A percentile compares a stretch with the other conserved stretches of the same genome.
phyloP scores from a whole-genome alignment of 30 jellyfish, hydroid and myxozoan genomes.

The Morbakka virulenta region DNA sequence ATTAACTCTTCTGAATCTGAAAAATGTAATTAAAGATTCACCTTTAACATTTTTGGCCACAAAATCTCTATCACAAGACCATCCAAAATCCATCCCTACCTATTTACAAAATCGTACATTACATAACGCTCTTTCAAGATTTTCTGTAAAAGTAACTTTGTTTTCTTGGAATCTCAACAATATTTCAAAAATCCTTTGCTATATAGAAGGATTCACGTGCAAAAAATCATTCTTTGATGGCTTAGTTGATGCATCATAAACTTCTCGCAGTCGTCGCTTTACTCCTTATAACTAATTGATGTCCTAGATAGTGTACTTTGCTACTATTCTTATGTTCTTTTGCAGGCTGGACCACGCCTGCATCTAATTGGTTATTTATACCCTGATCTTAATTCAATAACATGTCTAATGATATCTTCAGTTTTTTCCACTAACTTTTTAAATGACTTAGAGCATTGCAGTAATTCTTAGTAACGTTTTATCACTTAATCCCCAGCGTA shows the following conservation, averaged over 20 bases:
- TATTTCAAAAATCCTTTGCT: not conserved
- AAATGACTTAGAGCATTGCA: not conserved
- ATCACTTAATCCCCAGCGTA: slow-evolving; percentile 3
- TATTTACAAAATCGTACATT: not conserved
- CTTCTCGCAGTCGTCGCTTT: slow-evolving; percentile 11
- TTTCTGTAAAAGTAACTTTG: not conserved
- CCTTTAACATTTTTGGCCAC: not conserved
- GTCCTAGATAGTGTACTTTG: not conserved
- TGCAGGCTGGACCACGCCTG: slow-evolving; percentile 2
- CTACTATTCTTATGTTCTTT: not conserved
- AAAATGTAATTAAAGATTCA: not conserved
- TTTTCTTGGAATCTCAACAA: not conserved
- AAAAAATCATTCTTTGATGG: not conserved
- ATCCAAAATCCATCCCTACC: too few relatives aligned
- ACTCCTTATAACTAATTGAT: slow-evolving; percentile 5
- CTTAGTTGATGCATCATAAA: slow-evolving; percentile 10
- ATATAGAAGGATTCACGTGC: slow-evolving; percentile 1
- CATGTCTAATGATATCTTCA: not conserved
- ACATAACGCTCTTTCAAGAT: not conserved
- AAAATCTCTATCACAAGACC: not conserved
- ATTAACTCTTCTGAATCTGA: not conserved
- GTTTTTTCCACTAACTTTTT: not conserved
- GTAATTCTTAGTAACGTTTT: not conserved
- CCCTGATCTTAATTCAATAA: not conserved
- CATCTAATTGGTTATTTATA: not conserved